Evolutionary conservation across 2,113 vertebrate genomes (phyloP), one percentile per base, ranked within the genome.

Genomic region (Protomyctophum bolini): DNA sequence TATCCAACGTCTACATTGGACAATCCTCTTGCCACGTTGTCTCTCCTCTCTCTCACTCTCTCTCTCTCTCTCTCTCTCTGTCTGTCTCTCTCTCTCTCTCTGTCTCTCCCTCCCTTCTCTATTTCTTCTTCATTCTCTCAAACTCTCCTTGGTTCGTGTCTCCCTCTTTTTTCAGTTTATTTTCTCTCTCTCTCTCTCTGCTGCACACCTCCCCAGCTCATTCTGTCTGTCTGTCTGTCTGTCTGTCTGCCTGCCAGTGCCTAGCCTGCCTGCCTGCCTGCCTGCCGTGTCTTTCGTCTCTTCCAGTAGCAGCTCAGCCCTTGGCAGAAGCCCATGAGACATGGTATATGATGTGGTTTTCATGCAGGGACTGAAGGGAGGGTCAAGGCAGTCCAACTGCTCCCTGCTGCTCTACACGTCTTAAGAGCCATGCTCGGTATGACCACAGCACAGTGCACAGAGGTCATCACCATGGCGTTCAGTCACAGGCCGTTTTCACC

Each of bases 1-100:
- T 68, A 41, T 89, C 83, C 81, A 82, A 74, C 59, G 67, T 68
- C 72, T 77, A 63, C 80, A 73, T 61, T 71, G 80, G 77, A 82
- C 65, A 15, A 89, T 76, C 83, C 87, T 89, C 68, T 83, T 93
- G 93, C 92, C 93, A 94, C 93, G 93, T 94, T 72, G 90, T 90
- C 91, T 91, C 81, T 84, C 79, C 75, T 61, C 1, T 72, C 10
- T 55, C 58, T 47, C 49, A 50, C 50, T 72, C 68, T 68, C 80
- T 54, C 41, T 21, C 64, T 56, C 49, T 33, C 63, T 29, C 12
- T 8, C 58, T 29, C 50, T 62, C 73, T 83, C 77, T 66, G 64
- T 76, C 45, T 74, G 63, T 70, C 68, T 79, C 57, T 65, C 69
- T 60, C 58, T 68, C 71, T 73, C 63, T 48, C 51, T 55, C 12